These are phyloP conservation scores for Sebastes matsubarae DNA, from an alignment of 2,797 vertebrate species.

Conservation along the genomic window DNA sequence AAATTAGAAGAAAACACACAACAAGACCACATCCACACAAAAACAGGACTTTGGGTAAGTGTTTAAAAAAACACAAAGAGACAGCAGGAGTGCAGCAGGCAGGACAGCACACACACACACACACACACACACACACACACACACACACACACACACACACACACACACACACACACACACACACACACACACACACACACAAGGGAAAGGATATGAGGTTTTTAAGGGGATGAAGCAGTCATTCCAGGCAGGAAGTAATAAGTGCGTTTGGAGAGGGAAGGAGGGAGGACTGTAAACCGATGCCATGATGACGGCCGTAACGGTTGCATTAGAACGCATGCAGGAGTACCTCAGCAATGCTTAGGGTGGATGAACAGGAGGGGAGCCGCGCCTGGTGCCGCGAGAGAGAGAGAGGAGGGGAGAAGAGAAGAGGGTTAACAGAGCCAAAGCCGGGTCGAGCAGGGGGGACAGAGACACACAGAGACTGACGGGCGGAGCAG, in stretches of 20 bases:
- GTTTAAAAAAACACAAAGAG: constrained; percentile 21
- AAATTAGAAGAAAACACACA: constrained; percentile 22
- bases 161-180: not conserved
- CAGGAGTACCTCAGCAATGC: constrained; percentile 99
- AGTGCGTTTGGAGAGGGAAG: constrained; percentile 53
- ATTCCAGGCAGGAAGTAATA: constrained; percentile 51
- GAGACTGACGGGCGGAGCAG: constrained; percentile 55
- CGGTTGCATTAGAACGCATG: constrained; percentile 89
- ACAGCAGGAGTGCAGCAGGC: constrained; percentile 57
- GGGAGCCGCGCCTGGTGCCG: constrained; percentile 99
- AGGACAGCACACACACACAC: constrained; percentile 31
- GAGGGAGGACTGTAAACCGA: constrained; percentile 77
- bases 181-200: constrained; percentile 16
- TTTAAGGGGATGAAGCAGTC: constrained; percentile 16
- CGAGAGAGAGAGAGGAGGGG: constrained; percentile 76
- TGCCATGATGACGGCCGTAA: constrained; percentile 75
- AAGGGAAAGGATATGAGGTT: not conserved
- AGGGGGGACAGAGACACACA: constrained; percentile 75
- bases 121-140: constrained; percentile 17
- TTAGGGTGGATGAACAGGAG: constrained; percentile 99
- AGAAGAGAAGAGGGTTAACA: constrained; percentile 94
- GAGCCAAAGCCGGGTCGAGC: constrained; percentile 84
- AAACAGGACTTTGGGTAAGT: constrained; percentile 33
- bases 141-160: constrained; percentile 19
- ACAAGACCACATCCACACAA: constrained; percentile 24